Base-by-base conservation (phyloP, 2,113 vertebrate genomes). In the Junco hyemalis region DNA sequence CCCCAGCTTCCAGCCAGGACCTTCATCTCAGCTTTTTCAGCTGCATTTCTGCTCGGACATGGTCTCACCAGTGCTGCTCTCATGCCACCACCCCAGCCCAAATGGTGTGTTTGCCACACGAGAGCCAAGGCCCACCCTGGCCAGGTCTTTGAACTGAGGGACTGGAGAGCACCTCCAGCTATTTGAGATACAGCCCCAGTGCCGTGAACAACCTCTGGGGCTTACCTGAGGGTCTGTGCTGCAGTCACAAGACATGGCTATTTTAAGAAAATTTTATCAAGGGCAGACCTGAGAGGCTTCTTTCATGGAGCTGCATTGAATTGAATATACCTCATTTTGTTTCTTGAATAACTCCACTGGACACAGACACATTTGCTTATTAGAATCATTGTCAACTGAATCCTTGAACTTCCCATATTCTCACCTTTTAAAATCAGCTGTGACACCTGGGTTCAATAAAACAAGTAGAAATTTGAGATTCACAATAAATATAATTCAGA, bases 101-200 rank as follows among this genome's bases (percentile, higher is more conserved):
- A 48, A 71, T 0, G 0, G 13, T 35, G 57, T 18, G 10, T 29
- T 78, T 70, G 69, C 36, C 44, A 44, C 40, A 19, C 42, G 35
- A 74, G 35, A 69, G 31, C 2, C 53, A 33, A 4, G 13, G 44
- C 31, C 23, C 38, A 72, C 20, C 36, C 48, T 33, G 40, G 44
- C 31, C 44, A 48, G 42, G 24, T 24, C 26, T 59, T 38, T 64
- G 28, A 78, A 24, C 14, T 28, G 31, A 29, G 21, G 31, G 64
- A 28, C 44, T 57, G 47, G 26, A 84, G 63, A 83, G 11, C 51
- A 60, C 28, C 14, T 61, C 45, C 3, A 40, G 45, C 8, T 40
- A 45, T 10, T n/a, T 42, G 17, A 73, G 60, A 54, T 17, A 48
- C 4, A 44, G 35, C 13, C 36, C 0, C 0, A 56, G 40, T 44